Percentiles rank a stretch among this genome's conserved stretches.
phyloP scores from a whole-genome alignment of 37 sponge, comb jelly and placozoan genomes.

The Ianthella basta region DNA sequence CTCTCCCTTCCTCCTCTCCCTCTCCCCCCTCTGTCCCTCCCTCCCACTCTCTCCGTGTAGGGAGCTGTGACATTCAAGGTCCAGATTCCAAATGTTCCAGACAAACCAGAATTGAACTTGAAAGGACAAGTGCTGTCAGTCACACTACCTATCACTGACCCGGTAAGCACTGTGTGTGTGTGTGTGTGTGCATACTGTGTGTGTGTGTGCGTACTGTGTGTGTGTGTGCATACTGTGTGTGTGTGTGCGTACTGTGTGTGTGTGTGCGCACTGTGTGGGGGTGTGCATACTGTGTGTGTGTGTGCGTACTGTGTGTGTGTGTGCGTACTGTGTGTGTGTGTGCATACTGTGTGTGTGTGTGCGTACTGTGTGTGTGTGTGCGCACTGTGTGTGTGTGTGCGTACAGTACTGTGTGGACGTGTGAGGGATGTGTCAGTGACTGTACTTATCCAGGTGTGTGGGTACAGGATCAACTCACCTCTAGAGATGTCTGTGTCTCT shows the following conservation, averaged over 20 bases:
- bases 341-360: neutral
- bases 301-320: neutral
- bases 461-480: no score
- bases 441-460: no score
- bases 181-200: neutral
- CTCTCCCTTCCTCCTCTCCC: neutral
- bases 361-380: no score
- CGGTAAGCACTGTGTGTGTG: constrained; percentile 43
- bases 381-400: neutral
- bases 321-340: neutral
- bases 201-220: neutral
- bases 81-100: constrained; percentile 72
- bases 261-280: neutral
- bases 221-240: constrained; percentile 9
- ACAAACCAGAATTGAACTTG: constrained; percentile 84
- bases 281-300: constrained; percentile 19
- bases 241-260: constrained; percentile 7
- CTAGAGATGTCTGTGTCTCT: no score
- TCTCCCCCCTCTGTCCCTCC: no score
- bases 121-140: constrained; percentile 77
- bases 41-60: constrained; percentile 41
- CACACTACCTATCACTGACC: constrained; percentile 85
- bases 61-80: constrained; percentile 86
- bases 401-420: neutral
- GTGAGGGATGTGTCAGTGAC: no score